Percentiles rank a stretch among this genome's conserved stretches.
These are phyloP conservation scores for Drosophila arizonae DNA, from an alignment of 1,140 invertebrate genomes.

Conservation along the genomic window DNA sequence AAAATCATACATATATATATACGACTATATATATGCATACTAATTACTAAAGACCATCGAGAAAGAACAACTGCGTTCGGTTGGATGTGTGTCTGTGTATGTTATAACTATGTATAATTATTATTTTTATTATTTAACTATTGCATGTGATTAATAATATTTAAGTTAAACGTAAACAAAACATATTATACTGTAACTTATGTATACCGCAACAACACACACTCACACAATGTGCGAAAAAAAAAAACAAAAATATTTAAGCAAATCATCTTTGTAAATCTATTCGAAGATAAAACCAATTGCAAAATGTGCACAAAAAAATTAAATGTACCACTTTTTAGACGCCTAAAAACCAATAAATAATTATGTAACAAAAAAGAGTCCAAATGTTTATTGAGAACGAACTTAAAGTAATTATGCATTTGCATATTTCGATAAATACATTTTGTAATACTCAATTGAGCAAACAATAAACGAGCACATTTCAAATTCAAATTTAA, in stretches of 20 bases:
- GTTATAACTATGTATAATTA: constrained; percentile 76
- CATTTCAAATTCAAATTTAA: constrained; percentile 61
- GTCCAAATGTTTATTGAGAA: constrained; percentile 57
- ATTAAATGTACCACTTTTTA: constrained; percentile 77
- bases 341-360: constrained; percentile 68
- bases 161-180: constrained; percentile 79
- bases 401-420: constrained; percentile 36
- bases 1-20: no score
- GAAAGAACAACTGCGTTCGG: constrained; percentile 1
- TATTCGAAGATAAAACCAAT: constrained; percentile 27
- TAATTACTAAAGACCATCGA: not conserved
- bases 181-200: constrained; percentile 80
- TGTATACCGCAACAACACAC: constrained; percentile 63
- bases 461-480: constrained; percentile 61
- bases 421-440: constrained; percentile 34
- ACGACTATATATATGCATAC: no score
- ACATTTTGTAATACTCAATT: constrained; percentile 67
- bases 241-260: constrained; percentile 17
- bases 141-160: constrained; percentile 82
- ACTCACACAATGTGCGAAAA: constrained; percentile 50
- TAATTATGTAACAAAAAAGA: constrained; percentile 67
- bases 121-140: constrained; percentile 81
- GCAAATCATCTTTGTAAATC: constrained; percentile 28
- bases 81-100: constrained; percentile 36
- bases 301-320: constrained; percentile 66